These are phyloP conservation scores for Rhinella marina DNA, from an alignment of 2,797 vertebrate genomes.

Conservation along the genomic window DNA sequence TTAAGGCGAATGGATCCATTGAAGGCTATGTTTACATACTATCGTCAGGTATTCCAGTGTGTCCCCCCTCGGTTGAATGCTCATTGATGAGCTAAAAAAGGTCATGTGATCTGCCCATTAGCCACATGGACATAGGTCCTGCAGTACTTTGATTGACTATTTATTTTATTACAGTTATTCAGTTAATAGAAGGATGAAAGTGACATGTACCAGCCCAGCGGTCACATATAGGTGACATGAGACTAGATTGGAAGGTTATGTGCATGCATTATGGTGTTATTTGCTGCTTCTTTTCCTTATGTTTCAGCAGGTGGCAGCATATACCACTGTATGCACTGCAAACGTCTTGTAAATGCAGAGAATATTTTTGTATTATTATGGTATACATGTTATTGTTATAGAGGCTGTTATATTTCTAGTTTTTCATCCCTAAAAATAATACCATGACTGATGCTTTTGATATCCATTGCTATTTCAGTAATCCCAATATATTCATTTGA, in stretches of 20 bases:
- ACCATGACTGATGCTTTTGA: background rate
- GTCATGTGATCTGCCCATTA: no score
- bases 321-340: background rate
- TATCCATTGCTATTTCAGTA: background rate
- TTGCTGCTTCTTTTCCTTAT: background rate
- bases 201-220: background rate
- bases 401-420: background rate
- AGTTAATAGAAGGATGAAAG: no score
- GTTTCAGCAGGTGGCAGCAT: conserved; percentile 50
- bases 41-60: no score
- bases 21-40: no score
- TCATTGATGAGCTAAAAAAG: no score
- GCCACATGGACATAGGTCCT: background rate
- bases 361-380: background rate
- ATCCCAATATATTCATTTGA: conserved; percentile 1
- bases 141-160: background rate
- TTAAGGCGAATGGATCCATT: no score
- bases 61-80: no score
- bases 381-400: background rate
- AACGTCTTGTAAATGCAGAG: background rate
- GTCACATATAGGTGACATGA: background rate
- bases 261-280: background rate
- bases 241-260: background rate
- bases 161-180: background rate
- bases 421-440: background rate